A percentile compares a stretch with the other conserved stretches of the same genome.
phyloP scores from a whole-genome alignment of 1,140 invertebrate species.

The Drosophila varians region DNA sequence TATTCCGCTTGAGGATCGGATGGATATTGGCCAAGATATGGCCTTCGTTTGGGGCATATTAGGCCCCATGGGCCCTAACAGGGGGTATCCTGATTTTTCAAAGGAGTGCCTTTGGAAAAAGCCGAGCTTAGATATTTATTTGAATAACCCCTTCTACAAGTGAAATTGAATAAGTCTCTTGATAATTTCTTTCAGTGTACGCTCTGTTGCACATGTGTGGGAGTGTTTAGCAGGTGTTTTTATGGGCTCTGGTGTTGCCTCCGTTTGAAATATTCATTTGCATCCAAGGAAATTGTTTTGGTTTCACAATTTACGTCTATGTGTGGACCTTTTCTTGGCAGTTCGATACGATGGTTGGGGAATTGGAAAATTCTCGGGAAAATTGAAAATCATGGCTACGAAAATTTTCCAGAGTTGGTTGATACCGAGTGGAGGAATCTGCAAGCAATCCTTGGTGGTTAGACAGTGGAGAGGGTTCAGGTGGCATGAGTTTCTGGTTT shows the following conservation, averaged over 20 bases:
- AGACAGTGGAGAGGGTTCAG: neutral
- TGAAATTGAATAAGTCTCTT: neutral
- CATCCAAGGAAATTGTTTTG: slow-evolving; percentile 62
- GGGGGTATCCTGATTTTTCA: no score
- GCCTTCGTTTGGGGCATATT: no score
- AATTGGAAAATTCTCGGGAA: slow-evolving; percentile 34
- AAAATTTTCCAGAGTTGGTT: slow-evolving; percentile 10
- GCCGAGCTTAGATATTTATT: neutral
- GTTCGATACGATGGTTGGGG: neutral
- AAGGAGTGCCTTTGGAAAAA: no score
- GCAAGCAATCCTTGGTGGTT: slow-evolving; percentile 9
- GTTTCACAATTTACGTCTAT: slow-evolving; percentile 9
- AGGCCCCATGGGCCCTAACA: no score
- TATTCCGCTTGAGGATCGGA: no score
- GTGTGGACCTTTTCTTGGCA: neutral
- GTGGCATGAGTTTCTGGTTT: slow-evolving; percentile 39
- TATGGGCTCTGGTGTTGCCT: slow-evolving; percentile 10
- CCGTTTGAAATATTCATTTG: slow-evolving; percentile 49
- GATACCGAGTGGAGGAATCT: neutral
- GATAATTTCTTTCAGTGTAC: neutral
- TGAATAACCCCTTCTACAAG: neutral
- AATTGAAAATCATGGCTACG: slow-evolving; percentile 44
- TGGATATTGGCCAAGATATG: no score
- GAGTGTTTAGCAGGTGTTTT: slow-evolving; percentile 46
- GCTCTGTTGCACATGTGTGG: slow-evolving; percentile 13